Conservation (phyloP, 1,140 invertebrate species). For the Temnothorax curvispinosus region DNA sequence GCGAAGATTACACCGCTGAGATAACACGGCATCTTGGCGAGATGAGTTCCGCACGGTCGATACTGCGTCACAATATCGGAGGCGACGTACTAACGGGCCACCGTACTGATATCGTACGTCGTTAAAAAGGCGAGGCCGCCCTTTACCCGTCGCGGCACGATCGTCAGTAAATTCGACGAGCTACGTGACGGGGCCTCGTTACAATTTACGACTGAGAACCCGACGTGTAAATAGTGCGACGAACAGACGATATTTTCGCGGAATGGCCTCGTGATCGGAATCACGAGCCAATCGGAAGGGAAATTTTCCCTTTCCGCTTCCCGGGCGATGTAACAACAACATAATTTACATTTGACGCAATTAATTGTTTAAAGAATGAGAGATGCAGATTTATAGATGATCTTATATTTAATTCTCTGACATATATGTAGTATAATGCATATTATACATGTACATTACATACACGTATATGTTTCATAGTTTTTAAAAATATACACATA, state of each 20-base stretch:
- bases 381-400: neutral
- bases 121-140: slow-evolving; percentile 21
- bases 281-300: neutral
- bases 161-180: slow-evolving; percentile 59
- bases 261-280: slow-evolving; percentile 39
- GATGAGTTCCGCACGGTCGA: slow-evolving; percentile 48
- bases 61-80: neutral
- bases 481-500: slow-evolving; percentile 4
- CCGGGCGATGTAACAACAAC: neutral
- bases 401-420: neutral
- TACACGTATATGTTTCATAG: neutral
- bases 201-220: slow-evolving; percentile 52
- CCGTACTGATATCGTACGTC: slow-evolving; percentile 30
- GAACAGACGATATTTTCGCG: slow-evolving; percentile 44
- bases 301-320: neutral
- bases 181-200: slow-evolving; percentile 47
- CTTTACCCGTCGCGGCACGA: slow-evolving; percentile 38
- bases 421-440: too few species aligned
- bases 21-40: slow-evolving; percentile 29
- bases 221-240: slow-evolving; percentile 43
- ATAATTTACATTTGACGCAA: neutral
- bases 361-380: neutral
- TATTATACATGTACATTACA: neutral
- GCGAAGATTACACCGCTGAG: slow-evolving; percentile 15
- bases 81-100: neutral